These are phyloP conservation scores for Lochmaea crataegi DNA, from an alignment of 2,888 invertebrate species.

Conservation along the genomic window DNA sequence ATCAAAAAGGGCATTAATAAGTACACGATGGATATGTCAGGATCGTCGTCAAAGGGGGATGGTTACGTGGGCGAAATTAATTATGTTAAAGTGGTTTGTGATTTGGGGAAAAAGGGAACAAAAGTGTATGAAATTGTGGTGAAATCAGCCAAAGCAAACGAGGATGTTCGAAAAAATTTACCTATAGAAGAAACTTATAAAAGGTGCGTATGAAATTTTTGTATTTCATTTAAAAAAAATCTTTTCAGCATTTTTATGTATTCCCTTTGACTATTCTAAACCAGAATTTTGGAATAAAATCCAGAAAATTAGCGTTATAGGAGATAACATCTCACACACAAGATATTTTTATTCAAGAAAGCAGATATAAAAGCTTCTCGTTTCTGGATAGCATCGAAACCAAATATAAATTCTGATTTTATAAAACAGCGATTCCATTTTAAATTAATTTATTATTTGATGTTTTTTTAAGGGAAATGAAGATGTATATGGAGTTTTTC, in stretches of 20 bases:
- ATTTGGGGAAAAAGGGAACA: constrained; percentile 25
- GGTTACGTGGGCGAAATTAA: constrained; percentile 53
- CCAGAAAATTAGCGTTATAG: too few relatives aligned
- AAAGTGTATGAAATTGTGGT: constrained; percentile 49
- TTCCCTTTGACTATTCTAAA: too few relatives aligned
- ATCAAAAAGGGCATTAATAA: constrained; percentile 36
- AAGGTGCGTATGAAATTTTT: constrained; percentile 30
- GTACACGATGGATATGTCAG: constrained; percentile 45
- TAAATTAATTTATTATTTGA: background rate
- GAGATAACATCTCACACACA: too few relatives aligned
- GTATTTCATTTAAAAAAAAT: too few relatives aligned
- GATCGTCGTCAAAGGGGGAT: constrained; percentile 50
- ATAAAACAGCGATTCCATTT: too few relatives aligned
- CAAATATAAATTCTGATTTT: too few relatives aligned
- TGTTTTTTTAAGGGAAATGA: constrained; percentile 43
- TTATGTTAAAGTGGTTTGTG: constrained; percentile 46
- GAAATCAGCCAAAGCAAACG: constrained; percentile 51
- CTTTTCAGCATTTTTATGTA: too few relatives aligned
- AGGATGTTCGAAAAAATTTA: constrained; percentile 47
- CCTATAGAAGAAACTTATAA: constrained; percentile 45
- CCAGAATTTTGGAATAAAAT: too few relatives aligned
- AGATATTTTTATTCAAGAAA: too few relatives aligned
- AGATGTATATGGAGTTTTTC: constrained; percentile 49
- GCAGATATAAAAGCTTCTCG: too few relatives aligned
- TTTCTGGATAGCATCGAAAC: too few relatives aligned